Evolutionary conservation across 2,888 invertebrate species (phyloP).

Genomic region (Caenorhabditis becei): DNA sequence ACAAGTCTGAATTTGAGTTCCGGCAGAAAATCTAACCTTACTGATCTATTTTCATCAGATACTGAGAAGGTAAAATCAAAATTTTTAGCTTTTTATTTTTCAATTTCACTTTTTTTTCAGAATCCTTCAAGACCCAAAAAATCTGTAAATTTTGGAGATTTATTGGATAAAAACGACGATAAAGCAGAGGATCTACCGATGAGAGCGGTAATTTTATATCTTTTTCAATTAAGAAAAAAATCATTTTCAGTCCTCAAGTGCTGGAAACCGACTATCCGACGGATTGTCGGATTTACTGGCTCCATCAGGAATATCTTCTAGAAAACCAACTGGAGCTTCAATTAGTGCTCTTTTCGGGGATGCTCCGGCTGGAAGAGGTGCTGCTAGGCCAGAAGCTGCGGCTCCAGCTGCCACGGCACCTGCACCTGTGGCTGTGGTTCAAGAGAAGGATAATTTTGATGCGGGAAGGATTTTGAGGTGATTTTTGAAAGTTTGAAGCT

Average conservation of each 20-base stretch:
- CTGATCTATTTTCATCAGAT: too few species aligned
- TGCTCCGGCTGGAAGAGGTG: not conserved
- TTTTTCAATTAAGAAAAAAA: not conserved
- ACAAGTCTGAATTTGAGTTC: too few species aligned
- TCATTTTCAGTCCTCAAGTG: not conserved
- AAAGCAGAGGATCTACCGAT: not conserved
- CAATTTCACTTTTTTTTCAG: not conserved
- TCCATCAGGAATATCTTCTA: not conserved
- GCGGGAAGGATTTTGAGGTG: slow-evolving; percentile 44
- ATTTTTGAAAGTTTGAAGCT: not conserved
- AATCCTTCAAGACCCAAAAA: not conserved
- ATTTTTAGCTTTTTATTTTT: too few species aligned
- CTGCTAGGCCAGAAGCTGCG: not conserved
- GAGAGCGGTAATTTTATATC: slow-evolving; percentile 11
- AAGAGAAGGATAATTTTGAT: slow-evolving; percentile 35
- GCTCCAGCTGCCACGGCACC: not conserved
- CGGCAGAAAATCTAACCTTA: too few species aligned
- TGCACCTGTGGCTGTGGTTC: not conserved
- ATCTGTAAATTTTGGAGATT: slow-evolving; percentile 22
- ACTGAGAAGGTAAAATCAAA: too few species aligned
- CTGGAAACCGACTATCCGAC: too few species aligned
- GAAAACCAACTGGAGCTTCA: not conserved
- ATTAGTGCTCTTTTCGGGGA: slow-evolving; percentile 23
- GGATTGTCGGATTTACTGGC: not conserved
- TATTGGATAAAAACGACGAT: not conserved